Base-by-base conservation (phyloP, 2,888 invertebrate species). In the Tiliacea citrago region DNA sequence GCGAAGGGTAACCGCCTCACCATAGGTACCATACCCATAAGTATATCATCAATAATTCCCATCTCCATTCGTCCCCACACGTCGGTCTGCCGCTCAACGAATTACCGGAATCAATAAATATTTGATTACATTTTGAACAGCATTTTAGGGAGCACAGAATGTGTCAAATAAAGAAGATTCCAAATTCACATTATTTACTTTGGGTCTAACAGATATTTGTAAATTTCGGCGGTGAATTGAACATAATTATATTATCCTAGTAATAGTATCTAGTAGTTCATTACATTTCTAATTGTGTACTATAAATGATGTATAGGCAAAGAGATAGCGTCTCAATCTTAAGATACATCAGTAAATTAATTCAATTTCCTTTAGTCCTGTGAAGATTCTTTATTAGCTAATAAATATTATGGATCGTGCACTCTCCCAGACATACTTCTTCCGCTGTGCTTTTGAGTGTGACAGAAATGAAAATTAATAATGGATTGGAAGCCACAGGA, bases 81-180 rank as follows among this genome's bases (percentile, higher is more conserved):
- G 82, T 62, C 82, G 76, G 81, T 74, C 80, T 84, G 79, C 88
- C 89, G 88, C 85, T 91, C 90, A 86, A 89, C 89, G 90, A 90
- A 90, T 93, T 92, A 92, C 89, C 83, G 81, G 82, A 91, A 91
- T 91, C 91, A 90, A 93, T 93, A 92, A 91, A 91, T 89, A 90
- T 90, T 91, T 90, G 89, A 91, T 91, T 90, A 90, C 85, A 87
- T 88, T 77, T 87, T 89, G 86, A 89, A 88, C 84, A 84, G 73
- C 80, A 81, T 88, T 87, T 89, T 87, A 88, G 84, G 79, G 79
- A 77, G 76, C 79, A 81, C 84, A 85, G 82, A 86, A 88, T 87
- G 84, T 86, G 85, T 84, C 81, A 86, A n/a, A 86, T 83, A 82
- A 81, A 79, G 65, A 82, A 73, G 47, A 73, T 78, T 75, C 47